Evolutionary conservation across 1,140 invertebrate genomes (phyloP).

Genomic region (Archivesica marissinica): DNA sequence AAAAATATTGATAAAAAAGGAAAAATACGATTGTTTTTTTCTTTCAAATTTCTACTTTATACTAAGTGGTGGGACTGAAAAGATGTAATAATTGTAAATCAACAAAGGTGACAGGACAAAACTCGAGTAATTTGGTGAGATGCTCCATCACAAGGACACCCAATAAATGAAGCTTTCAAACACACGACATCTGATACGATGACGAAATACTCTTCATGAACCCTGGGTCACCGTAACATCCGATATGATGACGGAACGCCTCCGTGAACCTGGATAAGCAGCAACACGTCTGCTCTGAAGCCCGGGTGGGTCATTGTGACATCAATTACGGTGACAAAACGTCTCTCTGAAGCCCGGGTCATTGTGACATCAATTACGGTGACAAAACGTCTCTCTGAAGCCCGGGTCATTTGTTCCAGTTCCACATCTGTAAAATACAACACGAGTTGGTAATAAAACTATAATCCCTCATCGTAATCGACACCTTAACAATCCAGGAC

Average conservation of each 20-base stretch:
- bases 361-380: too few relatives aligned
- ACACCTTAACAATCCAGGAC: too few relatives aligned
- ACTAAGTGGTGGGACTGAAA: not conserved
- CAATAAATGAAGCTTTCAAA: not conserved
- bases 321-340: too few relatives aligned
- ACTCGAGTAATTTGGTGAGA: slow-evolving; percentile 15
- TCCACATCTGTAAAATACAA: slow-evolving; percentile 34
- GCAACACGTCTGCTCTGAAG: not conserved
- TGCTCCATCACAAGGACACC: not conserved
- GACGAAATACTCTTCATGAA: not conserved
- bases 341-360: not conserved
- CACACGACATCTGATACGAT: not conserved
- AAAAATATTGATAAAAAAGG: not conserved
- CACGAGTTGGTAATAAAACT: too few relatives aligned
- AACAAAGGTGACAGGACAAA: slow-evolving; percentile 24
- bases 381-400: not conserved
- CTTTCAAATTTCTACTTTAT: not conserved
- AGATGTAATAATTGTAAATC: slow-evolving; percentile 18
- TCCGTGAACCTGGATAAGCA: too few relatives aligned
- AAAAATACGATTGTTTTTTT: not conserved
- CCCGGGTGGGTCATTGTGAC: not conserved
- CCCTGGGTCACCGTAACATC: too few relatives aligned
- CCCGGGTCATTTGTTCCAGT: slow-evolving; percentile 34
- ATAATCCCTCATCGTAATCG: too few relatives aligned
- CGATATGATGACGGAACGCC: too few relatives aligned